Base-by-base conservation (phyloP, 2,797 vertebrate genomes). In the Ambastaia sidthimunki region DNA sequence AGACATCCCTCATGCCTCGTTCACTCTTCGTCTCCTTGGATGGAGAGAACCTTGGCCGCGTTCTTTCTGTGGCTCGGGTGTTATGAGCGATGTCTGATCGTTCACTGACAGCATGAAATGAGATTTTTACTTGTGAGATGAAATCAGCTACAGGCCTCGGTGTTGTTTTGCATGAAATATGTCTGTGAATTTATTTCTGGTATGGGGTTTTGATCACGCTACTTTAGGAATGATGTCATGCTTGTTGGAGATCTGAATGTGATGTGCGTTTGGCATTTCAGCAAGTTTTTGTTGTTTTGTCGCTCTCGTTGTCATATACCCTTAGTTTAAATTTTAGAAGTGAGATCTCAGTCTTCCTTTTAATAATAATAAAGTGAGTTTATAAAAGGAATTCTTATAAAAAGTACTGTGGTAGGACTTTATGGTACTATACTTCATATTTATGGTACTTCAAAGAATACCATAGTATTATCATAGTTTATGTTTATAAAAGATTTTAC, bases 81-180 rank as follows among this genome's bases (percentile, higher is more conserved):
- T 91, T 90, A 90, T 91, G 89, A 89, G 34, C 87, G 85, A 81
- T 73, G 86, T 86, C 90, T 92, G 91, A 92, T 94, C 92, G 90
- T 89, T 81, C 83, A 89, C 90, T 92, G 91, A 93, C 92, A 92
- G 90, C 90, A 91, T 90, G 88, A 91, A 90, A 89, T 15, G 90
- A 90, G 88, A 84, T 75, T 86, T 88, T 90, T 91, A 92, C 91
- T 91, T 90, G 87, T 90, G 87, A 87, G 87, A 88, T 91, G 91
- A 93, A 79, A 79, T 77, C 71, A 74, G 44, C 50, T 13, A 10
- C n/a, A 57, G 48, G 41, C 23, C 28, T 7, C 21, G 2, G 59
- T 41, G 52, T 54, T 52, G 54, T 70, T 69, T 74, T 66, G 44
- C 57, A 31, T 59, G 65, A 69, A 44, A 23, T 4, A 54, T 47